phyloP scores from a whole-genome alignment of 2,888 invertebrate species.

The Nasonia oneida region DNA sequence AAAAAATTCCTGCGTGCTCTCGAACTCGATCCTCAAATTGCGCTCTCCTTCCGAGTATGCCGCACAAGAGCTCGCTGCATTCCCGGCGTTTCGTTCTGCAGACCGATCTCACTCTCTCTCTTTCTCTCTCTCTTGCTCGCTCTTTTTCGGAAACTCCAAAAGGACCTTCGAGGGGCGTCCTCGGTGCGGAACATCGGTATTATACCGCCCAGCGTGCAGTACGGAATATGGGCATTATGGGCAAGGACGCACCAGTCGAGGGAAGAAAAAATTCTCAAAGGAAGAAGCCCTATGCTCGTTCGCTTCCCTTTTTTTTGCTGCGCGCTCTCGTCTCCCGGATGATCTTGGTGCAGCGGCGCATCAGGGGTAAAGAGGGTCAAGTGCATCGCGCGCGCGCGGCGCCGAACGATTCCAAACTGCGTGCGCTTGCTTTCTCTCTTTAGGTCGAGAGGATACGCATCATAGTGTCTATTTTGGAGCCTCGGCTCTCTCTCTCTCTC shows the following conservation, averaged over 20 bases:
- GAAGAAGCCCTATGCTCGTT: constrained; percentile 38
- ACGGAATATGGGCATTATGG: background rate
- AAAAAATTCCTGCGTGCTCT: background rate
- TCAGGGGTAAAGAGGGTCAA: constrained; percentile 29
- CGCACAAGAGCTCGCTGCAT: background rate
- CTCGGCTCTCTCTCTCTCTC: background rate
- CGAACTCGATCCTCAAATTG: constrained; percentile 33
- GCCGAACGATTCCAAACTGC: background rate
- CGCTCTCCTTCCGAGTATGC: constrained; percentile 44
- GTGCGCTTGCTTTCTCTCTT: background rate
- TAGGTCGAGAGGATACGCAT: background rate
- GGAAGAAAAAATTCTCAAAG: constrained; percentile 28
- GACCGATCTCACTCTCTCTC: background rate
- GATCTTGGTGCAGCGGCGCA: background rate
- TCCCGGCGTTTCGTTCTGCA: constrained; percentile 28
- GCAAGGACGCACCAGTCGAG: background rate
- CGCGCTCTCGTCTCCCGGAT: background rate
- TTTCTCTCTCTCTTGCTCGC: background rate
- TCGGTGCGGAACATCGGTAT: background rate
- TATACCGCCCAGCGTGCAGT: background rate
- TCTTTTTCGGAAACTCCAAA: constrained; percentile 34
- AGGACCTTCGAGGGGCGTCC: constrained; percentile 25
- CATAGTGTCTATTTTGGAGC: background rate
- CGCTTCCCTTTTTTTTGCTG: constrained; percentile 33
- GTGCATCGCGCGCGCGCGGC: constrained; percentile 5